Conservation (phyloP, 2,797 vertebrate species). For the Manis javanica region DNA sequence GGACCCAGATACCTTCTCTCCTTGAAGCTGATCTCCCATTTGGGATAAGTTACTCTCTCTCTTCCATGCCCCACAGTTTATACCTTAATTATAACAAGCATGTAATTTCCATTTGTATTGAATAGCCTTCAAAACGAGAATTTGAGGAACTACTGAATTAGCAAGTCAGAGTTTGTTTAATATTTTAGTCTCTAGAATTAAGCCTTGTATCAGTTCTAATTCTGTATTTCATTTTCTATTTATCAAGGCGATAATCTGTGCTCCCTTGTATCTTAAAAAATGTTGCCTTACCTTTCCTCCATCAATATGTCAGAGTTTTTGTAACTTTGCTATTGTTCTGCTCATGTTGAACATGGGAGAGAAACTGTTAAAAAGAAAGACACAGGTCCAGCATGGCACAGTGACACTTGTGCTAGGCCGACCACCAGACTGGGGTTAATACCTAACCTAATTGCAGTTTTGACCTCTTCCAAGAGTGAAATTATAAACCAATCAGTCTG, state of each 20-base stretch:
- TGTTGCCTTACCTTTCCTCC: not conserved
- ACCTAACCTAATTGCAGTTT: no score
- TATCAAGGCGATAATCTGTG: slow-evolving; percentile 39
- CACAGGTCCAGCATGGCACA: not conserved
- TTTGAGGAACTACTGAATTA: not conserved
- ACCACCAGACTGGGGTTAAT: no score
- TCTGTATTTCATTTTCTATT: slow-evolving; percentile 65
- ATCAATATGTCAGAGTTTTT: not conserved
- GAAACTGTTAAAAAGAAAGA: not conserved
- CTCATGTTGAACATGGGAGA: not conserved
- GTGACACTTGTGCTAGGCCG: no score
- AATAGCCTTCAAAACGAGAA: not conserved
- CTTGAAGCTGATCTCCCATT: not conserved
- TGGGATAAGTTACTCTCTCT: not conserved
- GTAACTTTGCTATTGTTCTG: slow-evolving; percentile 64
- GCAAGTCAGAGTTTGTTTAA: slow-evolving; percentile 49
- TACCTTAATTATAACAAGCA: not conserved
- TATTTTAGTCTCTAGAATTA: slow-evolving; percentile 69
- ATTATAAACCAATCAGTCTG: no score
- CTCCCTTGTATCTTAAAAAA: slow-evolving; percentile 63
- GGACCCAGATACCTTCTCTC: not conserved
- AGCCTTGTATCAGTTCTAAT: not conserved
- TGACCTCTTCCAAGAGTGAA: no score
- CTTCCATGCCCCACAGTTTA: not conserved
- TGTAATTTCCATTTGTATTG: slow-evolving; percentile 59